These are phyloP conservation scores for Arenicola marina DNA, from an alignment of 2,888 invertebrate species.

Conservation along the genomic window DNA sequence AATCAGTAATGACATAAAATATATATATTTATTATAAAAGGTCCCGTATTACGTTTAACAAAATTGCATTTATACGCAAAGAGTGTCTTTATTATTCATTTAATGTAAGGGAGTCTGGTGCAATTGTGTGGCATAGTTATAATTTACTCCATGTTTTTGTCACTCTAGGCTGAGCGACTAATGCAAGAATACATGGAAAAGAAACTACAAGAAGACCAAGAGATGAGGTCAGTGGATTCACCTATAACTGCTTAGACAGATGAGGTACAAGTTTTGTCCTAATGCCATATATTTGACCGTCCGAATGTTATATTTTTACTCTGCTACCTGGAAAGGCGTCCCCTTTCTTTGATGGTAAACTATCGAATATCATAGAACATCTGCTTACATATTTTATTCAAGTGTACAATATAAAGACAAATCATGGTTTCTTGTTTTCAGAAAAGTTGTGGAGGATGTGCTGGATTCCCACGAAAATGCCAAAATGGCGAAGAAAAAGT, in stretches of 20 bases:
- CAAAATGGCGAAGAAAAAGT: slow-evolving; percentile 53
- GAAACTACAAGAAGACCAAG: slow-evolving; percentile 54
- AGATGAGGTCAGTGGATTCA: slow-evolving; percentile 56
- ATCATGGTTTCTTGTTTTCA: slow-evolving; percentile 5
- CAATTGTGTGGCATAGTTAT: too few relatives aligned
- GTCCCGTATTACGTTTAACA: too few relatives aligned
- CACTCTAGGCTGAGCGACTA: slow-evolving; percentile 34
- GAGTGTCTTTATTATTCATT: too few relatives aligned
- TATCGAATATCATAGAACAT: neutral
- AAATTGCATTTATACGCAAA: too few relatives aligned
- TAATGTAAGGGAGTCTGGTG: too few relatives aligned
- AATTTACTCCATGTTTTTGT: neutral
- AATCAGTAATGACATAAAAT: too few relatives aligned
- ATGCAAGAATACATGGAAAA: slow-evolving; percentile 53
- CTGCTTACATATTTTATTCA: neutral
- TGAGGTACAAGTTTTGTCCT: too few relatives aligned
- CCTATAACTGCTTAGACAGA: too few relatives aligned
- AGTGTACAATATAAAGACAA: neutral
- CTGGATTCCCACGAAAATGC: slow-evolving; percentile 56
- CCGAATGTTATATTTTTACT: too few relatives aligned
- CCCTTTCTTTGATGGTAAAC: neutral
- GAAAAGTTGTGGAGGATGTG: slow-evolving; percentile 48
- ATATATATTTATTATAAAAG: too few relatives aligned
- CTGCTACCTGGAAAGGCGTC: neutral
- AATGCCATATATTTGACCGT: too few relatives aligned